These are phyloP conservation scores for Phasia obesa DNA, from an alignment of 2,888 invertebrate species.

Conservation along the genomic window DNA sequence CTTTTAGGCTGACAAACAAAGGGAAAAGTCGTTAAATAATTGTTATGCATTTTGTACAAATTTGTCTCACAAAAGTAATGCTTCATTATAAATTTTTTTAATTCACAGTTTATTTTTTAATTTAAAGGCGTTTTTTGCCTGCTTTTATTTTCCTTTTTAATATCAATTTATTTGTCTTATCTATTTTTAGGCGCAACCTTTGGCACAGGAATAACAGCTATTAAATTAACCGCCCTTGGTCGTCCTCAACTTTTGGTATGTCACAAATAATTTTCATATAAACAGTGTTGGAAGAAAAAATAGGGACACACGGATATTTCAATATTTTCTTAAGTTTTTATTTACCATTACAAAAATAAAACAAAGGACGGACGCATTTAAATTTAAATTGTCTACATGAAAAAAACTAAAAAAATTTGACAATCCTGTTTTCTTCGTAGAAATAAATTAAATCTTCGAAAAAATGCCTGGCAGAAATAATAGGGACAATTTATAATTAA, in stretches of 20 bases:
- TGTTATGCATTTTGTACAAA: neutral
- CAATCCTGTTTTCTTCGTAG: no score
- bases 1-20: neutral
- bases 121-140: constrained; percentile 6
- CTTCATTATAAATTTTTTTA: constrained; percentile 5
- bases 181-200: constrained; percentile 91
- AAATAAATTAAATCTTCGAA: no score
- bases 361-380: no score
- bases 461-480: no score
- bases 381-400: no score
- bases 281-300: no score
- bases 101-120: constrained; percentile 34
- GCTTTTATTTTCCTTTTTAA: neutral
- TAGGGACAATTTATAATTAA: no score
- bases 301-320: no score
- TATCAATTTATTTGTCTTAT: constrained; percentile 14
- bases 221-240: constrained; percentile 98
- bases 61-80: neutral
- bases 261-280: constrained; percentile 74
- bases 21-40: no score
- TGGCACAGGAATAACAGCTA: constrained; percentile 97
- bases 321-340: no score
- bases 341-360: no score
- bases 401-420: no score
- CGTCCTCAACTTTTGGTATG: constrained; percentile 95